These are phyloP conservation scores for Pycnomerus fuliginosus DNA, from an alignment of 2,888 invertebrate species.

Conservation along the genomic window DNA sequence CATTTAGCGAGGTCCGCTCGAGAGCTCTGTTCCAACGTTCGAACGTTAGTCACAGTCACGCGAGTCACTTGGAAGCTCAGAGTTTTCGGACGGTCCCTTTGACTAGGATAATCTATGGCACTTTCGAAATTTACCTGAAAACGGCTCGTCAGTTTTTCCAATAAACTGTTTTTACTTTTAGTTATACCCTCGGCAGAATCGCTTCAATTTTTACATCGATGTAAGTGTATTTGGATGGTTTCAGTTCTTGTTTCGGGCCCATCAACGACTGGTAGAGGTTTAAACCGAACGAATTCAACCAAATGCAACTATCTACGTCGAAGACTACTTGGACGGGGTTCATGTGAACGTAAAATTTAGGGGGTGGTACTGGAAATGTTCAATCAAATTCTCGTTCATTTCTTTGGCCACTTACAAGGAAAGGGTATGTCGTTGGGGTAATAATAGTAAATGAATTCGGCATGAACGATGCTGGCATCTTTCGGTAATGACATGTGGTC, in stretches of 20 bases:
- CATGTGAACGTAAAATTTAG: constrained; percentile 87
- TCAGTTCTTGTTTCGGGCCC: constrained; percentile 51
- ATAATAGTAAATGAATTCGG: constrained; percentile 95
- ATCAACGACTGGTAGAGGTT: constrained; percentile 78
- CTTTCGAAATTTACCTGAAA: constrained; percentile 77
- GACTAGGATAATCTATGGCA: constrained; percentile 71
- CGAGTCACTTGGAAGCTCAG: constrained; percentile 83
- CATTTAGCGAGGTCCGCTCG: constrained; percentile 79
- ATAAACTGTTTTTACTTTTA: not conserved
- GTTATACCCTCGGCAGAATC: constrained; percentile 83
- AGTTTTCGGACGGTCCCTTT: constrained; percentile 84
- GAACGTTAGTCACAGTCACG: constrained; percentile 69
- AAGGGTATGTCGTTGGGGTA: constrained; percentile 89
- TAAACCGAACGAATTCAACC: constrained; percentile 91
- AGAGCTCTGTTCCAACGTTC: constrained; percentile 65
- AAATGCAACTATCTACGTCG: constrained; percentile 85
- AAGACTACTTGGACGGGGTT: constrained; percentile 88
- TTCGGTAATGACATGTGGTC: constrained; percentile 83
- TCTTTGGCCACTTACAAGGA: constrained; percentile 82
- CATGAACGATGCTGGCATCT: constrained; percentile 89
- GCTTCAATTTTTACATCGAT: constrained; percentile 89
- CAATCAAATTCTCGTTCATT: no score
- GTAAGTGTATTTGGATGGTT: constrained; percentile 58
- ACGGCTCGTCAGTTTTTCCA: not conserved
- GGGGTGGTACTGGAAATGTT: constrained; percentile 80